phyloP scores from a whole-genome alignment of 2,888 invertebrate species.

The Troides oblongomaculatus region DNA sequence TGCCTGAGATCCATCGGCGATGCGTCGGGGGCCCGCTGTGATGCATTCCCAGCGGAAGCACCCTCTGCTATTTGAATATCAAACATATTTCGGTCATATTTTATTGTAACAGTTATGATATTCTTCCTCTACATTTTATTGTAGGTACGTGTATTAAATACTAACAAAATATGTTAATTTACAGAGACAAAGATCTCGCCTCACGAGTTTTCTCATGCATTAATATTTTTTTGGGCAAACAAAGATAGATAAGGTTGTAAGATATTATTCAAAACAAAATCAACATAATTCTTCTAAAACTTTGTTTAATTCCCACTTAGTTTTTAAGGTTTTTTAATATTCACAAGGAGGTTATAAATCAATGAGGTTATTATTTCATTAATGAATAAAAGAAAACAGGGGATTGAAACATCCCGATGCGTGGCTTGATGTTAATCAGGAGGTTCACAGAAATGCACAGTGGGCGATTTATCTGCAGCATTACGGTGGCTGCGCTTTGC shows the following conservation, averaged over 20 bases:
- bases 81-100: conserved; percentile 74
- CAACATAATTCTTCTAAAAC: neutral
- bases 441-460: conserved; percentile 73
- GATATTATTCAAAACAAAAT: neutral
- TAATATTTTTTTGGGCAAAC: conserved; percentile 34
- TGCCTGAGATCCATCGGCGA: conserved; percentile 52
- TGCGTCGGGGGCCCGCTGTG: conserved; percentile 43
- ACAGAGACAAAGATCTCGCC: conserved; percentile 12
- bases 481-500: conserved; percentile 58
- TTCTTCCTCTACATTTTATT: conserved; percentile 67
- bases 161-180: conserved; percentile 61
- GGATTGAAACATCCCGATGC: conserved; percentile 41
- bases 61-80: conserved; percentile 75
- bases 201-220: conserved; percentile 33
- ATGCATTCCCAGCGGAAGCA: conserved; percentile 71
- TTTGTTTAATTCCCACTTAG: neutral
- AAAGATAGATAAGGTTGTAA: conserved; percentile 9
- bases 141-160: conserved; percentile 60
- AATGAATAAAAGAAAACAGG: conserved; percentile 54
- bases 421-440: conserved; percentile 57
- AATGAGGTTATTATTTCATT: conserved; percentile 29
- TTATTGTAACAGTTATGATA: conserved; percentile 77
- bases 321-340: neutral
- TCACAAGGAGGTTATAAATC: neutral
- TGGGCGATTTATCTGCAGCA: conserved; percentile 60